Evolutionary conservation across 2,113 vertebrate genomes (phyloP), one percentile per base, ranked within the genome.

Genomic region (Alethe castanea): DNA sequence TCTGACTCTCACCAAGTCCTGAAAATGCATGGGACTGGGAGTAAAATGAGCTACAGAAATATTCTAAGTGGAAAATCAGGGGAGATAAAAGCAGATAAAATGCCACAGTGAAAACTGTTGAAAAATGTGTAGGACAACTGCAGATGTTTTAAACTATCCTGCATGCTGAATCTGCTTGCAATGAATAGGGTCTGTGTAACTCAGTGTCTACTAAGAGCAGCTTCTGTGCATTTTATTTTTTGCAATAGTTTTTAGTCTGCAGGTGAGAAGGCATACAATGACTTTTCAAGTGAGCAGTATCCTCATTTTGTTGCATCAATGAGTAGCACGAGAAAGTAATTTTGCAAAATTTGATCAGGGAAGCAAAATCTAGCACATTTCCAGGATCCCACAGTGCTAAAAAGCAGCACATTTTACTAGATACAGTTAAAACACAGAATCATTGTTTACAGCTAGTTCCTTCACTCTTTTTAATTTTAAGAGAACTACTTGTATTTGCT

Each of bases 41-140:
- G n/a, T 84, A 81, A 79, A 86, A 74, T 48, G 81, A 94, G 65
- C 77, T 79, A 69, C 29, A 17, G 61, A 91, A 89, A 76, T 81
- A 71, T 33, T 74, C 57, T 19, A 61, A 76, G 69, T 74, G 86
- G 79, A 85, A 84, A 86, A 92, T 48, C 45, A 64, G 60, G 38
- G 69, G 65, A 89, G 89, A 86, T 81, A 94, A 84, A 91, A 89
- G 45, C 52, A 76, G 80, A 94, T 88, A 92, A 95, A 94, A 94
- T 86, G 18, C 48, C 70, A 28, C 17, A 45, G 31, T 47, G 50
- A 40, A 85, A 96, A 72, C 60, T 65, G 61, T 44, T 90, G 64
- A 59, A 72, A 86, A 95, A 92, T n/a, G 33, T 61, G 76, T 54
- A 81, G 52, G 72, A 67, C 60, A 88, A 81, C 88, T 47, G 57